These are phyloP conservation scores for Ellobium chinense DNA, from an alignment of 2,888 invertebrate species.

Conservation along the genomic window DNA sequence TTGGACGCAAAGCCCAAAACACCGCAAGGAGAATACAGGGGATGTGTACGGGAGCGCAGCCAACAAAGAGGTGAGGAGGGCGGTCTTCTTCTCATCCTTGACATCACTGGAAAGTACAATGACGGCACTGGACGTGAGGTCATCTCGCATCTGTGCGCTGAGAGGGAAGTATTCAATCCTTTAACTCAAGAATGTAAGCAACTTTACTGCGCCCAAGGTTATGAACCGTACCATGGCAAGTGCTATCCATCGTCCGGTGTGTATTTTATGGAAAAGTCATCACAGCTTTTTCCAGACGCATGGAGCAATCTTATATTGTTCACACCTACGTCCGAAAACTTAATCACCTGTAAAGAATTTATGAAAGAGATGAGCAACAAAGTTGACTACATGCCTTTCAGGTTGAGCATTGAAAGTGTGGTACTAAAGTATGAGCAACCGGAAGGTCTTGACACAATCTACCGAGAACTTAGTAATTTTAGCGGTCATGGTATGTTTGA, in stretches of 20 bases:
- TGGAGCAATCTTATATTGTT: background rate
- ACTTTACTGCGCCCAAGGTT: slow-evolving; percentile 34
- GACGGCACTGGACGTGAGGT: background rate
- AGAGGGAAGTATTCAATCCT: slow-evolving; percentile 44
- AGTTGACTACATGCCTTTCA: background rate
- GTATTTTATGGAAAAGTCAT: background rate
- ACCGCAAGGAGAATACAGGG: background rate
- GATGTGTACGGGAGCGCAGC: background rate
- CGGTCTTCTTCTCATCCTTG: slow-evolving; percentile 24
- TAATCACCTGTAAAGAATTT: background rate
- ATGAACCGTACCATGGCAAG: slow-evolving; percentile 11
- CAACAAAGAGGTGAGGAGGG: background rate
- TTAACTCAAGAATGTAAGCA: slow-evolving; percentile 29
- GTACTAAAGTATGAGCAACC: too few relatives aligned
- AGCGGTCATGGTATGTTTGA: too few relatives aligned
- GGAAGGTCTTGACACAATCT: too few relatives aligned
- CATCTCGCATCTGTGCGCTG: slow-evolving; percentile 11
- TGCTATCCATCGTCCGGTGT: slow-evolving; percentile 3
- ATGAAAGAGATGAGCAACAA: background rate
- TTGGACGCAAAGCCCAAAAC: background rate
- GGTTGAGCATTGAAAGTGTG: too few relatives aligned
- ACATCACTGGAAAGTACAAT: slow-evolving; percentile 12
- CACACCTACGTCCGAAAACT: background rate
- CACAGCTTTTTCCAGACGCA: slow-evolving; percentile 29
- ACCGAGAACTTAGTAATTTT: too few relatives aligned